Base-by-base conservation (phyloP, 2,888 invertebrate species). In the Bombylius major region DNA sequence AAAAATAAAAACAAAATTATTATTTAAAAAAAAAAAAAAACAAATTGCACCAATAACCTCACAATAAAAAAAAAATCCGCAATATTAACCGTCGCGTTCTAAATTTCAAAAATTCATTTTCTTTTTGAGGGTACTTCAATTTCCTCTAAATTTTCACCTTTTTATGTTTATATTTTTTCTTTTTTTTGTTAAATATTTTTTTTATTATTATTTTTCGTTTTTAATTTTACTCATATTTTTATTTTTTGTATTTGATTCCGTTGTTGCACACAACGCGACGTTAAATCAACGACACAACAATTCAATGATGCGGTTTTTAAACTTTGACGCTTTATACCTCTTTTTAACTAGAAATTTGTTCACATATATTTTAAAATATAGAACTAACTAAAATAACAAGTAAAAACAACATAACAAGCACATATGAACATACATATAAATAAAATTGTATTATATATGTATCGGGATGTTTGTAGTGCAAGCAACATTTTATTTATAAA, bases 321-420 rank as follows among this genome's bases (percentile, higher is more conserved):
- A 55, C 55, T 55, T 55, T 55, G 51, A 48, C 51, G 51, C 46
- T 46, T 11, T 42, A 42, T 23, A 23, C 23, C 23, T 23, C 23
- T 23, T 23, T 23, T 23, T 23, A 23, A 23, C 2, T 23, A 23
- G 23, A 23, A 23, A 23, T 23, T 23, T 23, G 23, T 23, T 23
- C 23, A 23, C 23, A 3, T 23, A 23, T 23, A 23, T 1, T 23
- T 23, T 23, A 23, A 23, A 23, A 23, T 23, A 23, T 23, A 23
- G 1, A 23, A 23, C 23, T 23, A 23, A 23, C 23, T 23, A 23
- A 23, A 23, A 23, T 23, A 23, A 23, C 23, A 23, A 23, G 23
- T 3, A 23, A 23, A 23, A 23, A 23, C 23, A 23, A 23, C 23
- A 23, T 23, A 23, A 23, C 23, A 23, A 23, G 23, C 23, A 23